Base-by-base conservation (phyloP, 2,888 invertebrate genomes). In the Scaptomyza parva region DNA sequence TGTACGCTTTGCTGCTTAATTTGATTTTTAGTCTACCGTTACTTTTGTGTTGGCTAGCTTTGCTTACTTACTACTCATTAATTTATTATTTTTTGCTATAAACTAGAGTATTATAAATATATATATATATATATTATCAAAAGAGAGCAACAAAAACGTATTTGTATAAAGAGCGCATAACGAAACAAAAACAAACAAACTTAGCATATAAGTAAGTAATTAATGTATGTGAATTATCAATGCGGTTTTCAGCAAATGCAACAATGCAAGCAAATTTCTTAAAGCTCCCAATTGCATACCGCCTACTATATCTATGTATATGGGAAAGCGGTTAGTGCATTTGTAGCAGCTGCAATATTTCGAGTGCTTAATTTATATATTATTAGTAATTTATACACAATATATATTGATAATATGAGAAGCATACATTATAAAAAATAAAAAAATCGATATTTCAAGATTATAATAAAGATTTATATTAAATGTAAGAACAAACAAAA, bases 341-440 rank as follows among this genome's bases (percentile, higher is more conserved):
- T 84, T 84, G 62, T 63, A 77, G 75, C 85, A 86, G 88, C 87
- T 77, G 87, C 74, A 77, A 70, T 87, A 73, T 80, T 71, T 72
- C 48, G 82, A 81, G 85, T 88, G 82, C 88, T 83, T 83, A 83
- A 88, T 81, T 87, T 87, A 85, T 87, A 85, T 76, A 86, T 59
- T 30, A 57, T 62, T 80, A 88, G 75, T 87, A 87, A 83, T 83
- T 88, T 86, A 87, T 87, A 76, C 61, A 81, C 48, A 63, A 87
- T 50, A 57, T 45, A 59, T 55, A 72, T 55, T 26, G 41, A 58
- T 65, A 39, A 54, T 22, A 76, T 61, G 58, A 73, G 57, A 64
- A 60, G 43, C 53, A 81, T 66, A 58, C 78, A 87, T 82, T 65
- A 59, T 63, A 82, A 53, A 4, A 51, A 62, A 55, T 63, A 55